phyloP scores from a whole-genome alignment of 2,113 vertebrate species.

The Pangasianodon hypophthalmus region DNA sequence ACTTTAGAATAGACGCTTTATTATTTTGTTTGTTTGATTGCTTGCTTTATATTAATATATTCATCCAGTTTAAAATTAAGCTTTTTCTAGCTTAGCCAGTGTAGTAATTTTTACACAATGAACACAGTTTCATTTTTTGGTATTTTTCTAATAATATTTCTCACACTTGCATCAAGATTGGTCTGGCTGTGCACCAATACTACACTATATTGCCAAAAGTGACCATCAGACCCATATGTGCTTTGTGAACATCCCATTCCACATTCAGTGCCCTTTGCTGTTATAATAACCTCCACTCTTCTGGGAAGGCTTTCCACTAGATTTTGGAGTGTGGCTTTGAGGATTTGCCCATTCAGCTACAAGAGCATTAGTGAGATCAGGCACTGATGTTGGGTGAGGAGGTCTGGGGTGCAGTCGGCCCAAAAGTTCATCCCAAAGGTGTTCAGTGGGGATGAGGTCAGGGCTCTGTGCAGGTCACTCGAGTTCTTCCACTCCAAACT shows the following conservation, averaged over 20 bases:
- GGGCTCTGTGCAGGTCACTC: neutral
- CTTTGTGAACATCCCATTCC: neutral
- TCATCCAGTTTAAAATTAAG: neutral
- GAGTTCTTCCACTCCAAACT: neutral
- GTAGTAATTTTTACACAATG: neutral
- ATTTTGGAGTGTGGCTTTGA: neutral
- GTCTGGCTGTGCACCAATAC: neutral
- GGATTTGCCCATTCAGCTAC: neutral
- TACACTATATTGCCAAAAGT: neutral
- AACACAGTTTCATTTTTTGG: neutral
- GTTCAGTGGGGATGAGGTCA: neutral
- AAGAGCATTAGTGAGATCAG: neutral
- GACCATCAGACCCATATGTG: neutral
- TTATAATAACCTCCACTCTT: neutral
- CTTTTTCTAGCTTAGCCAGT: neutral
- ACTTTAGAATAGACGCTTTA: neutral
- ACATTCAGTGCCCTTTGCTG: neutral
- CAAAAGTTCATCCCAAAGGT: neutral
- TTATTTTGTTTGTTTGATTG: neutral
- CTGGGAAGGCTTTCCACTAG: neutral
- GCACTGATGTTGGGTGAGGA: no score
- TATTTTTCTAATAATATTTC: neutral
- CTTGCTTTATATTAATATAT: neutral
- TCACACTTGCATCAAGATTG: neutral
- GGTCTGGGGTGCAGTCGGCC: neutral